Conservation (phyloP, 2,888 invertebrate species). For the Steromphala cineraria region DNA sequence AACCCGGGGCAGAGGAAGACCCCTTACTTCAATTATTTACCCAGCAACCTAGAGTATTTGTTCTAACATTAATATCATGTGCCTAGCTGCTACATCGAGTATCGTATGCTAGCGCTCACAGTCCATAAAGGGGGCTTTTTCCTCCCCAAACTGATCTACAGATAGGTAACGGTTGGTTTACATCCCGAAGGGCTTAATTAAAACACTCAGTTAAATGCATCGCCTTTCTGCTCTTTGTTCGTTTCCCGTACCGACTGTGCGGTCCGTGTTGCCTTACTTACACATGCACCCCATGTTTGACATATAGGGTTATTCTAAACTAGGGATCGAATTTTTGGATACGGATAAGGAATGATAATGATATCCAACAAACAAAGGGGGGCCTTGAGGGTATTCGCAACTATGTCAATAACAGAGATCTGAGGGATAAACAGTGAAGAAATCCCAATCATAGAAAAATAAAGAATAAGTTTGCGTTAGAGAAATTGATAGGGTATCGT, state of each 20-base stretch:
- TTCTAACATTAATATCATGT: conserved; percentile 6
- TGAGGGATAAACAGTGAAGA: conserved; percentile 9
- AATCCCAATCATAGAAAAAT: conserved; percentile 6
- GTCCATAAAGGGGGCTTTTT: not conserved
- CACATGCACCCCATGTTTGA: conserved; percentile 20
- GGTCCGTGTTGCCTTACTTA: conserved; percentile 14
- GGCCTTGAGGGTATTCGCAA: conserved; percentile 4
- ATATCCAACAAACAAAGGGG: conserved; percentile 4
- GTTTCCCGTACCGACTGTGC: not conserved
- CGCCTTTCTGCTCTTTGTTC: not conserved
- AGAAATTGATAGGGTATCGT: not conserved
- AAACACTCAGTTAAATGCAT: conserved; percentile 15
- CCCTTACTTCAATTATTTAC: not conserved
- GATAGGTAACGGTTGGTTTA: conserved; percentile 11
- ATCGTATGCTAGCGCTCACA: not conserved
- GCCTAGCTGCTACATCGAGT: conserved; percentile 4
- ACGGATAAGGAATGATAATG: conserved; percentile 1
- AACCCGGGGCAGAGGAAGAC: not conserved
- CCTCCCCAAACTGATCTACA: not conserved
- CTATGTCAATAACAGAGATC: conserved; percentile 12
- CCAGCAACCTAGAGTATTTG: not conserved
- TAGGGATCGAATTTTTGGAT: not conserved
- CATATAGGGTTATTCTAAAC: conserved; percentile 14
- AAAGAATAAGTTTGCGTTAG: not conserved
- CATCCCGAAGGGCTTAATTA: conserved; percentile 15